phyloP scores from a whole-genome alignment of 2,113 vertebrate genomes.

The Aegotheles bennettii region DNA sequence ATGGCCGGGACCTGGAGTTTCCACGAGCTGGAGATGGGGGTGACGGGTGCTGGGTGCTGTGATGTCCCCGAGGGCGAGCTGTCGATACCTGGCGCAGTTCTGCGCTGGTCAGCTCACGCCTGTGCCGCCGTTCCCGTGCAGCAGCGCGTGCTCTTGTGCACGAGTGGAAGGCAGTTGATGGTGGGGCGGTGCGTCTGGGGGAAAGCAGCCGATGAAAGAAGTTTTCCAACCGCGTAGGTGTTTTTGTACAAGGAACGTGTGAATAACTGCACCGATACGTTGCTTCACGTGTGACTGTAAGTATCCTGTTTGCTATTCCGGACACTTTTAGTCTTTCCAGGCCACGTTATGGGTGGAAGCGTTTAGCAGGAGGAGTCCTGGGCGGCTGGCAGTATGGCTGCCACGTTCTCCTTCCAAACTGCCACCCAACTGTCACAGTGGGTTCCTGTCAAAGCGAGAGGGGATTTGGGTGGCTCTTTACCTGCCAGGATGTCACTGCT shows the following conservation, averaged over 20 bases:
- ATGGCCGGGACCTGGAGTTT: slow-evolving; percentile 72
- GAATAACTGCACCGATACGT: not conserved
- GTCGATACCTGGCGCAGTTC: not conserved
- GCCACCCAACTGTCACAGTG: not conserved
- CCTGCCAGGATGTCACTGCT: not conserved
- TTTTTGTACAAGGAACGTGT: not conserved
- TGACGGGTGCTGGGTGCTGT: not conserved
- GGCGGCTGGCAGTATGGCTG: not conserved
- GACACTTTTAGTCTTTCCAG: not conserved
- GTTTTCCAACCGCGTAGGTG: not conserved
- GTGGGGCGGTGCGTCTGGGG: not conserved
- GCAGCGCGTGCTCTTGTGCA: not conserved
- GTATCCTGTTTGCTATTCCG: not conserved
- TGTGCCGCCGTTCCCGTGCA: not conserved
- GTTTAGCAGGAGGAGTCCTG: not conserved
- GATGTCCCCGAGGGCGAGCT: not conserved
- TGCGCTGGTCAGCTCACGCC: slow-evolving; percentile 6
- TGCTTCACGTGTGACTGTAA: not conserved
- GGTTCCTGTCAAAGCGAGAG: not conserved
- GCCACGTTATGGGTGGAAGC: not conserved
- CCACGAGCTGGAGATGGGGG: not conserved
- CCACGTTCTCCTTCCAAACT: not conserved
- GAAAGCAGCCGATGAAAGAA: not conserved
- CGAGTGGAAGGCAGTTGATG: not conserved
- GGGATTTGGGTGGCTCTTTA: not conserved